Evolutionary conservation across 2,797 vertebrate genomes (phyloP).

Genomic region (Anisognathus igniventris): DNA sequence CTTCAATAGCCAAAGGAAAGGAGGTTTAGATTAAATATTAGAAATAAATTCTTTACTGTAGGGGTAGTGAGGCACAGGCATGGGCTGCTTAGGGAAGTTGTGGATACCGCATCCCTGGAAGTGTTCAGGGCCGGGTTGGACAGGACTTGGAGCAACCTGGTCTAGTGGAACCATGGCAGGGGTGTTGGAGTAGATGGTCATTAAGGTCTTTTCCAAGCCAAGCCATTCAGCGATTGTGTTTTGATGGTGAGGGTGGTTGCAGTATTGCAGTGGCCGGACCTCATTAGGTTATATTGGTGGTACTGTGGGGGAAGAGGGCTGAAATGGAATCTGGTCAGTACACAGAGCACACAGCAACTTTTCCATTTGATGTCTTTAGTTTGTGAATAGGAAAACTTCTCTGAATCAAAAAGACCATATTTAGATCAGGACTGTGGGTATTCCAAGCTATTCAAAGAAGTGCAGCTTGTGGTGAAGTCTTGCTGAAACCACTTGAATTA

Average conservation of each 20-base stretch:
- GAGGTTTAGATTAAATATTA: background rate
- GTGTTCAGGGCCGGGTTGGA: background rate
- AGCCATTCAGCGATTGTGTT: background rate
- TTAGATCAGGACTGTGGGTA: background rate
- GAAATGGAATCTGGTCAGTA: background rate
- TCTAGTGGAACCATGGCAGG: background rate
- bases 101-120: background rate
- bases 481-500: background rate
- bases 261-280: background rate
- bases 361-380: background rate
- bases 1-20: background rate
- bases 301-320: background rate
- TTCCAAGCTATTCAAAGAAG: background rate
- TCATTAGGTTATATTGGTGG: background rate
- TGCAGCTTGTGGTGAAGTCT: background rate
- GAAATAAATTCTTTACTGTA: background rate
- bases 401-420: background rate
- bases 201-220: background rate
- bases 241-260: background rate
- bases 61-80: background rate
- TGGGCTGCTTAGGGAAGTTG: background rate
- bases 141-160: rapidly evolving
- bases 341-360: background rate
- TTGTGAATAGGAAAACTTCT: background rate
- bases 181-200: background rate